Conservation (phyloP, 2,797 vertebrate genomes). For the Coendou prehensilis region DNA sequence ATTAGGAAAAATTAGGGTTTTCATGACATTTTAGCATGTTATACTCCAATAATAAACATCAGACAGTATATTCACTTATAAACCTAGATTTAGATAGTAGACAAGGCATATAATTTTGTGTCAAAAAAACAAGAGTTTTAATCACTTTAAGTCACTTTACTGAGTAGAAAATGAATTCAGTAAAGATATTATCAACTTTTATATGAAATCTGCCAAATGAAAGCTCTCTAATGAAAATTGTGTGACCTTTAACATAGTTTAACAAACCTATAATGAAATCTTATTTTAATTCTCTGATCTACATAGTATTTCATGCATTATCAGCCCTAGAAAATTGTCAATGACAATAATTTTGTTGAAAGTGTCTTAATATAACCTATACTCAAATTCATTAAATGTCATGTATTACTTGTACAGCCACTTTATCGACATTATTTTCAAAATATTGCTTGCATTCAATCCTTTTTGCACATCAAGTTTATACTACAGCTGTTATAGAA, state of each 20-base stretch:
- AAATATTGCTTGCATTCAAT: conserved; percentile 79
- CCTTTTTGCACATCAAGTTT: conserved; percentile 81
- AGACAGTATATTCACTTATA: conserved; percentile 12
- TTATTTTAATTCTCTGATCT: conserved; percentile 70
- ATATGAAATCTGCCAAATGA: conserved; percentile 64
- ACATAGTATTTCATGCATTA: conserved; percentile 70
- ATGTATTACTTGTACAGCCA: conserved; percentile 77
- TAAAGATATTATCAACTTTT: conserved; percentile 60
- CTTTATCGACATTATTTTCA: conserved; percentile 84
- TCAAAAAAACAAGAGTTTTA: conserved; percentile 44
- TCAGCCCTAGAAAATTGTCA: conserved; percentile 75
- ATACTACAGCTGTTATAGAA: conserved; percentile 81
- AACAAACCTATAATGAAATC: conserved; percentile 70
- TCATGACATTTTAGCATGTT: conserved; percentile 40
- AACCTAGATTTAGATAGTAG: conserved; percentile 33
- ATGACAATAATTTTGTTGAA: conserved; percentile 81
- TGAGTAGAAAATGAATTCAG: conserved; percentile 58
- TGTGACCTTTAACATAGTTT: conserved; percentile 68
- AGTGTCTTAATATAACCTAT: conserved; percentile 82
- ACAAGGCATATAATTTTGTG: conserved; percentile 37
- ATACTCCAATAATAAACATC: conserved; percentile 27
- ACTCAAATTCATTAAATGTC: conserved; percentile 79
- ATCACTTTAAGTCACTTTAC: conserved; percentile 59
- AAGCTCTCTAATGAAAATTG: conserved; percentile 33
- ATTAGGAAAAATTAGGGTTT: not conserved